These are phyloP conservation scores for Clamator glandarius DNA, from an alignment of 2,797 vertebrate genomes.

Conservation along the genomic window DNA sequence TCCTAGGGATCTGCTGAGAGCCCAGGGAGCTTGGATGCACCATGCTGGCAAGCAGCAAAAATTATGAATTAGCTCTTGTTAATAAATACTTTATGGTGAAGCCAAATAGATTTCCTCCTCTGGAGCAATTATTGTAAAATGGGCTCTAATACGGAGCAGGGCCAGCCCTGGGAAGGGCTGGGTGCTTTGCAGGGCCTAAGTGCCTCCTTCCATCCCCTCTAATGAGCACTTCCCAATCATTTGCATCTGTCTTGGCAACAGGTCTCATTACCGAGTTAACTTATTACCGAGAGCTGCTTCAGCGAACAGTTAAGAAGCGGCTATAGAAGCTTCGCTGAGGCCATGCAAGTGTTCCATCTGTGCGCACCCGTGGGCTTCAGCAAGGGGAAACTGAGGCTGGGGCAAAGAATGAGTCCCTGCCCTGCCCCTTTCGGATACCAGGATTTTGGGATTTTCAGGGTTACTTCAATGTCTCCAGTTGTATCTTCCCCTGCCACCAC, in stretches of 20 bases:
- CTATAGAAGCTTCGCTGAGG: not conserved
- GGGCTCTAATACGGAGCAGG: constrained; percentile 31
- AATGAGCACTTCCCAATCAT: constrained; percentile 57
- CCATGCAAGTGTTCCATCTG: rapidly evolving
- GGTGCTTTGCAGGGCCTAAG: constrained; percentile 47
- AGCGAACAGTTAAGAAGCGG: not conserved
- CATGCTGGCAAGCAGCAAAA: constrained; percentile 8
- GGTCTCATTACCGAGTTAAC: constrained; percentile 64
- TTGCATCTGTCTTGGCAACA: constrained; percentile 55
- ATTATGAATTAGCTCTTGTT: constrained; percentile 56
- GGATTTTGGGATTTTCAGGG: not conserved
- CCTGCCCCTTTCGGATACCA: rapidly evolving
- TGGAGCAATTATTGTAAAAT: constrained; percentile 67
- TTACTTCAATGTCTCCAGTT: not conserved
- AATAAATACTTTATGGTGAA: constrained; percentile 66
- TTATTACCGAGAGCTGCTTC: not conserved
- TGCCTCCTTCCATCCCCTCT: constrained; percentile 49
- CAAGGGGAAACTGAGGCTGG: not conserved
- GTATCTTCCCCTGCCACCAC: not conserved
- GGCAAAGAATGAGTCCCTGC: rapidly evolving
- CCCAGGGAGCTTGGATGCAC: not conserved
- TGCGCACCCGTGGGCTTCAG: rapidly evolving
- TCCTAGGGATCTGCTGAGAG: not conserved
- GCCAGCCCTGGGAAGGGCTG: constrained; percentile 27
- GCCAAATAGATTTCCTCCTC: constrained; percentile 66